Conservation (phyloP, 2,113 vertebrate species). For the Psephotus haematonotus region DNA sequence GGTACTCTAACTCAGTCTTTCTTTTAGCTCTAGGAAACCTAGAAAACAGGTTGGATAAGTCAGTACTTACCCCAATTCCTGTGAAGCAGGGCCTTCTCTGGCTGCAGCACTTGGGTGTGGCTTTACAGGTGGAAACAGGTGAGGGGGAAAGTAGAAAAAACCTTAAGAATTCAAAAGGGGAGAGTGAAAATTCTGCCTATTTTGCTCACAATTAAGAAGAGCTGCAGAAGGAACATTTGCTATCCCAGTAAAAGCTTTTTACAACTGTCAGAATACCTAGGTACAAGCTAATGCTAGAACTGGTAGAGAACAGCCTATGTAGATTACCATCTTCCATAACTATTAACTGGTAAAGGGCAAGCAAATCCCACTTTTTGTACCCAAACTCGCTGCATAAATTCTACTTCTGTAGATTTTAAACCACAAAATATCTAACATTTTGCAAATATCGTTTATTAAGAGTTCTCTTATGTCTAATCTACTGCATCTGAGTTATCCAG, state of each 20-base stretch:
- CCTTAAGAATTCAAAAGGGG: neutral
- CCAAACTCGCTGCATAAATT: neutral
- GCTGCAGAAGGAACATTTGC: neutral
- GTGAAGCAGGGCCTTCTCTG: neutral
- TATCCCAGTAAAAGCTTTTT: neutral
- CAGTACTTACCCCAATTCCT: neutral
- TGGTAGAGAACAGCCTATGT: neutral
- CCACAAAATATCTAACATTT: neutral
- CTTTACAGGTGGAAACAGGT: neutral
- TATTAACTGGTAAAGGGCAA: neutral
- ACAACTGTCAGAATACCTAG: neutral
- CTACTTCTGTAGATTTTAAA: neutral
- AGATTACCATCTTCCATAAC: neutral
- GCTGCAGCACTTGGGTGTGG: neutral
- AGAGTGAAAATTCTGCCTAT: neutral
- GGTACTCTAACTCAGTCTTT: conserved; percentile 52
- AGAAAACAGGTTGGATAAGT: conserved; percentile 64
- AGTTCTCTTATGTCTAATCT: neutral
- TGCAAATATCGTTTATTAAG: neutral
- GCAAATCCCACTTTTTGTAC: neutral
- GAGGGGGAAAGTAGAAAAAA: neutral
- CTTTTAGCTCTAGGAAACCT: conserved; percentile 63
- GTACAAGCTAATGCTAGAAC: neutral
- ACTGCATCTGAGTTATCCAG: neutral
- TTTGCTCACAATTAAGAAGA: fast-evolving